These are phyloP conservation scores for Calcarius lapponicus DNA, from an alignment of 2,797 vertebrate species.

Conservation along the genomic window DNA sequence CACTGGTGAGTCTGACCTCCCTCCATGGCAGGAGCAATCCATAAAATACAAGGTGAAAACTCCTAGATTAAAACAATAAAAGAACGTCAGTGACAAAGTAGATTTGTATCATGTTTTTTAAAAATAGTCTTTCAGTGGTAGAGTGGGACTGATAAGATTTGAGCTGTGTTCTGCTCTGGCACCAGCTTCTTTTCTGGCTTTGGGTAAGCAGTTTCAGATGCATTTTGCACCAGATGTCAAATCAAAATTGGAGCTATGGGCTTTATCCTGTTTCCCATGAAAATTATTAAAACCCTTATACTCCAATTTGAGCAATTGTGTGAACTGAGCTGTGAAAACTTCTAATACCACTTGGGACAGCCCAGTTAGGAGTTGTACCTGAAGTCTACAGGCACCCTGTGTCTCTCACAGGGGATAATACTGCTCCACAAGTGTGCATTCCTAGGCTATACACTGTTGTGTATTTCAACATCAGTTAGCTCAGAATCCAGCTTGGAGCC, in stretches of 20 bases:
- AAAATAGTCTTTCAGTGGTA: neutral
- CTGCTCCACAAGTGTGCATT: neutral
- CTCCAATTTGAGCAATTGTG: neutral
- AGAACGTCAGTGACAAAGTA: neutral
- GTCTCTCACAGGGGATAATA: neutral
- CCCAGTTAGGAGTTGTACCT: neutral
- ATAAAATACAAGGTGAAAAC: neutral
- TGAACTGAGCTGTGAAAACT: neutral
- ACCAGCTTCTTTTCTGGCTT: neutral
- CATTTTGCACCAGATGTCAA: neutral
- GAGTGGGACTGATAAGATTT: neutral
- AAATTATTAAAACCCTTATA: neutral
- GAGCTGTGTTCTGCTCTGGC: neutral
- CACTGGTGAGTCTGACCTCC: neutral
- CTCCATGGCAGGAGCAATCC: neutral
- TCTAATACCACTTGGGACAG: neutral
- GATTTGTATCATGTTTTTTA: neutral
- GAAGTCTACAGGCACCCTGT: neutral
- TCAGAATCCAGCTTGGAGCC: neutral
- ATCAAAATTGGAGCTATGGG: neutral
- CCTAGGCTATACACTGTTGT: neutral
- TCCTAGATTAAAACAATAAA: neutral
- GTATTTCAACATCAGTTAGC: neutral
- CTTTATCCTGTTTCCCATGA: neutral
- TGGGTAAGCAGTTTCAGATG: neutral